Conservation (phyloP, 2,888 invertebrate species). For the Hymenopus coronatus region DNA sequence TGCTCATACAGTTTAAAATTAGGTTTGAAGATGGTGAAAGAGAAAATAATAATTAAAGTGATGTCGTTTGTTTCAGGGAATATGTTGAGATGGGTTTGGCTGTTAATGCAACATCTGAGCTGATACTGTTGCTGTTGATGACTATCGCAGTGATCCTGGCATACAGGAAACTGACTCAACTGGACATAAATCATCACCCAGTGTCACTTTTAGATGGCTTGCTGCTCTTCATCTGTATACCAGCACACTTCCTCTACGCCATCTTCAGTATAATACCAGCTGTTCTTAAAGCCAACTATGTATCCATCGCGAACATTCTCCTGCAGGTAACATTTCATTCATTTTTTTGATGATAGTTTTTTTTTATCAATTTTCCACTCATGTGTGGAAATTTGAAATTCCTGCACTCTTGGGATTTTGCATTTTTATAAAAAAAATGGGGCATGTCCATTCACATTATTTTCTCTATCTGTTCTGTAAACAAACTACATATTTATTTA, state of each 20-base stretch:
- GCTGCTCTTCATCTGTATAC: slow-evolving; percentile 66
- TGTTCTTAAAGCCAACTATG: slow-evolving; percentile 51
- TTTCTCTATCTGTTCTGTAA: too few species aligned
- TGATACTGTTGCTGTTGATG: slow-evolving; percentile 56
- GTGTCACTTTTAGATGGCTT: slow-evolving; percentile 67
- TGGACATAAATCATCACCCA: slow-evolving; percentile 64
- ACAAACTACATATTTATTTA: too few species aligned
- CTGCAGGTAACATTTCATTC: slow-evolving; percentile 52
- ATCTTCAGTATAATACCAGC: slow-evolving; percentile 68
- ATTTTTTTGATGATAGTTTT: background rate
- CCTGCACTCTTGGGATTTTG: too few species aligned
- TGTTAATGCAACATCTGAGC: slow-evolving; percentile 54
- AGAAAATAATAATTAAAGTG: too few species aligned
- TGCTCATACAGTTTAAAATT: too few species aligned
- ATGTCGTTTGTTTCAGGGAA: slow-evolving; percentile 44
- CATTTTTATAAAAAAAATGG: too few species aligned
- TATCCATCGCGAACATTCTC: slow-evolving; percentile 53
- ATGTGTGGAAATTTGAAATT: too few species aligned
- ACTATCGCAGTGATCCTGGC: slow-evolving; percentile 58
- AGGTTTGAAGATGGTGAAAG: too few species aligned
- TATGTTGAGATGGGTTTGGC: slow-evolving; percentile 52
- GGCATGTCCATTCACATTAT: too few species aligned
- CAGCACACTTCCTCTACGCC: slow-evolving; percentile 69
- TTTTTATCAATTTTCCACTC: too few species aligned
- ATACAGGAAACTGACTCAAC: slow-evolving; percentile 60